Base-by-base conservation (phyloP, 2,797 vertebrate genomes). In the Catharus ustulatus region DNA sequence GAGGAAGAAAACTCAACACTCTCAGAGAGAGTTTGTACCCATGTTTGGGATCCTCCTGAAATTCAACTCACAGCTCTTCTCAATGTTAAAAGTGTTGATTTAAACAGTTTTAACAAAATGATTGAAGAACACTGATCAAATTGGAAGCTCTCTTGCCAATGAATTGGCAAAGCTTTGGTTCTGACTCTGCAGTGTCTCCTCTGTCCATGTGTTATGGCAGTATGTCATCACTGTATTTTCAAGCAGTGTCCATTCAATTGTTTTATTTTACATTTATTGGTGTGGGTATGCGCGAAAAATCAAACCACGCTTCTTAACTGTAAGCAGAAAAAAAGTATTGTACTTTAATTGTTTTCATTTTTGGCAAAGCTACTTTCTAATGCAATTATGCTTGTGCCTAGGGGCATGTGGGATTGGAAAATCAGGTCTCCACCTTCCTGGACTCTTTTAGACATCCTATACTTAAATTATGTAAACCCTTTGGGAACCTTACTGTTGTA, bases 291-390 rank as follows among this genome's bases (percentile, higher is more conserved):
- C 51, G 24, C 0, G 0, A 85, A 79, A 68, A 84, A 61, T 68
- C 40, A 77, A 94, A 32, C 48, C n/a, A 61, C 26, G 5, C 22
- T 92, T 89, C 69, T 67, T 67, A 86, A 84, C 43, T 81, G 52
- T 78, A 92, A 92, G 79, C 71, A 46, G 55, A 69, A 79, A 92
- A 58, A 64, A 79, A 7, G 15, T 57, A 46, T 51, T 93, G 59
- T 74, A 36, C 74, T 90, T 86, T 78, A 97, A 92, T 93, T 95
- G 58, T 94, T 96, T 95, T 92, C 30, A 16, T 52, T 95, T 95
- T 75, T 75, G 62, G 84, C 62, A 67, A 80, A 92, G 42, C 63
- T 76, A 0, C 66, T 81, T 85, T 61, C 32, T 89, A 88, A 84
- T 73, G 46, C 73, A 91, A 57, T 96, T 94, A 64, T 21, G 20